phyloP scores from a whole-genome alignment of 1,140 invertebrate species.

The Sinonovacula constricta region DNA sequence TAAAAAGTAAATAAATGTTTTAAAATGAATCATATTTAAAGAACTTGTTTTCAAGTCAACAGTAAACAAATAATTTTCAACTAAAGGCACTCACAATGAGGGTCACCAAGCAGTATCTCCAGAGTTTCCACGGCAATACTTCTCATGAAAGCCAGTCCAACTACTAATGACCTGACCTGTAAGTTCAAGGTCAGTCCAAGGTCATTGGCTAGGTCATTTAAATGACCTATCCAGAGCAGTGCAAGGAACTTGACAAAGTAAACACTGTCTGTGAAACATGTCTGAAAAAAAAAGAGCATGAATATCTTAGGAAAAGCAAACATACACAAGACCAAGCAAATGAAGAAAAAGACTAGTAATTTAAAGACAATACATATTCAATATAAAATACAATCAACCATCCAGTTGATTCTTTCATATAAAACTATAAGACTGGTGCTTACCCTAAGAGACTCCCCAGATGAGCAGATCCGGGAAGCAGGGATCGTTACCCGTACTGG shows the following conservation, averaged over 20 bases:
- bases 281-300: slow-evolving; percentile 33
- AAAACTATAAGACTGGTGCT: too few relatives aligned
- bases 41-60: neutral
- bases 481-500: too few relatives aligned
- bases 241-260: slow-evolving; percentile 59
- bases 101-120: neutral
- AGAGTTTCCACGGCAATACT: neutral
- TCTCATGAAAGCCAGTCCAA: slow-evolving; percentile 30
- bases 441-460: too few relatives aligned
- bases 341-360: too few relatives aligned
- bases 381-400: too few relatives aligned
- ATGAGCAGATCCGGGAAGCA: too few relatives aligned
- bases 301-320: too few relatives aligned
- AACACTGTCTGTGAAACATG: slow-evolving; percentile 39
- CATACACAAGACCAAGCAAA: too few relatives aligned
- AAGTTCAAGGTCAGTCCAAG: slow-evolving; percentile 47
- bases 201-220: slow-evolving; percentile 45
- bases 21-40: neutral
- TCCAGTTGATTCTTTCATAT: too few relatives aligned
- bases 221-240: slow-evolving; percentile 64
- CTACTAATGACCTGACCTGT: slow-evolving; percentile 57
- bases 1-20: neutral
- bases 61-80: neutral
- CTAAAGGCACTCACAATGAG: neutral
- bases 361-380: too few relatives aligned